These are phyloP conservation scores for Coelopa frigida DNA, from an alignment of 1,140 invertebrate genomes.

Conservation along the genomic window DNA sequence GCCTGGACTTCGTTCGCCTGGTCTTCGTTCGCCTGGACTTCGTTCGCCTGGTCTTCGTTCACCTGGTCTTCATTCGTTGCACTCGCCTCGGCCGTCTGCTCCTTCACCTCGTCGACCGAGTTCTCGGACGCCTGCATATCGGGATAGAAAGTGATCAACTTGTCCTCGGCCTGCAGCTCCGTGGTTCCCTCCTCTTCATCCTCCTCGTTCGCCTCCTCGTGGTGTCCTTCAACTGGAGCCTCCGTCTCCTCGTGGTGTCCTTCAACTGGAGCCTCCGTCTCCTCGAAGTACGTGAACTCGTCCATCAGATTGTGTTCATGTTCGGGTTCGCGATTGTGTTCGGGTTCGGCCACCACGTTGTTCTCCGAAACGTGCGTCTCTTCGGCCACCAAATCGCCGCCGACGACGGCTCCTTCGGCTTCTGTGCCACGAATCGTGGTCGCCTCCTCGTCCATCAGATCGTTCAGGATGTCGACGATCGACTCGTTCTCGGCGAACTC, in stretches of 20 bases:
- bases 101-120: slow-evolving; percentile 1
- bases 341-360: neutral
- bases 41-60: too few relatives aligned
- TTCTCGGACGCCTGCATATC: slow-evolving; percentile 16
- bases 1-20: too few relatives aligned
- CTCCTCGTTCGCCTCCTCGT: slow-evolving; percentile 4
- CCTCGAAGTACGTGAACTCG: neutral
- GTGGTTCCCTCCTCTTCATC: slow-evolving; percentile 12
- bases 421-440: slow-evolving; percentile 1
- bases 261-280: slow-evolving; percentile 8
- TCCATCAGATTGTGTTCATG: neutral
- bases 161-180: slow-evolving; percentile 9
- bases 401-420: neutral
- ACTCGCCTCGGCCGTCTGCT: too few relatives aligned
- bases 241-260: slow-evolving; percentile 6
- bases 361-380: slow-evolving; percentile 12
- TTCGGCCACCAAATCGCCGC: slow-evolving; percentile 23
- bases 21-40: too few relatives aligned
- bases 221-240: slow-evolving; percentile 4
- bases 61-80: too few relatives aligned
- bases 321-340: neutral
- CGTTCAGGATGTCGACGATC: slow-evolving; percentile 35
- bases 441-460: slow-evolving; percentile 31
- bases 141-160: slow-evolving; percentile 25
- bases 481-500: slow-evolving; percentile 37